phyloP scores from a whole-genome alignment of 2,113 vertebrate genomes.

The Hydrolagus affinis region DNA sequence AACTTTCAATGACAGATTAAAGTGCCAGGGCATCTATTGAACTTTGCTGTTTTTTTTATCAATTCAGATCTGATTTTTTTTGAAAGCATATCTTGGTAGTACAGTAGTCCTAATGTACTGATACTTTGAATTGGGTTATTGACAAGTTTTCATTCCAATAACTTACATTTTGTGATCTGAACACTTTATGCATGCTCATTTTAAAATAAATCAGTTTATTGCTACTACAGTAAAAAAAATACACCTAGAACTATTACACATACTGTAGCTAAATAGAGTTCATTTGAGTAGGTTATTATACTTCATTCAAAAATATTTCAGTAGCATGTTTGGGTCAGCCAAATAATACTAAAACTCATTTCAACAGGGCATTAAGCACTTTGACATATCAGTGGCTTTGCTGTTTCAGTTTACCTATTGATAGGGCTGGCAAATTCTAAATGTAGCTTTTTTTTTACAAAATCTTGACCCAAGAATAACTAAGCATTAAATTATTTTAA shows the following conservation, averaged over 20 bases:
- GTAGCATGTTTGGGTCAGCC: not conserved
- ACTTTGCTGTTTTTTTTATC: not conserved
- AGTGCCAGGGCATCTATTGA: not conserved
- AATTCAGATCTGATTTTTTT: not conserved
- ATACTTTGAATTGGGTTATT: conserved; percentile 18
- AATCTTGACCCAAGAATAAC: not conserved
- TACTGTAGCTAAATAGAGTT: conserved; percentile 26
- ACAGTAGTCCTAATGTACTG: not conserved
- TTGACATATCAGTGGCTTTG: conserved; percentile 27
- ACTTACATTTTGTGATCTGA: conserved; percentile 19
- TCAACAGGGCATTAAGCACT: conserved; percentile 28
- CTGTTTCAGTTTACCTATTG: conserved; percentile 25
- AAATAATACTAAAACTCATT: conserved; percentile 28
- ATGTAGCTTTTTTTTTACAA: conserved; percentile 5
- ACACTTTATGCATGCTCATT: conserved; percentile 26
- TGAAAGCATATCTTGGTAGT: not conserved
- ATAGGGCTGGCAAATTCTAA: conserved; percentile 23
- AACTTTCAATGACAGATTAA: not conserved
- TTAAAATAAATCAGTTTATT: conserved; percentile 32
- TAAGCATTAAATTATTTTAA: conserved; percentile 24
- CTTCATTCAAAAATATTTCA: conserved; percentile 19
- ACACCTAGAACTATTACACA: conserved; percentile 16
- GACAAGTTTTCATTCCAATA: not conserved
- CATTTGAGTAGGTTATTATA: conserved; percentile 12
- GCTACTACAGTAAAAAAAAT: conserved; percentile 5